phyloP scores from a whole-genome alignment of 2,797 vertebrate species.

The Notoglanidium macrostoma region DNA sequence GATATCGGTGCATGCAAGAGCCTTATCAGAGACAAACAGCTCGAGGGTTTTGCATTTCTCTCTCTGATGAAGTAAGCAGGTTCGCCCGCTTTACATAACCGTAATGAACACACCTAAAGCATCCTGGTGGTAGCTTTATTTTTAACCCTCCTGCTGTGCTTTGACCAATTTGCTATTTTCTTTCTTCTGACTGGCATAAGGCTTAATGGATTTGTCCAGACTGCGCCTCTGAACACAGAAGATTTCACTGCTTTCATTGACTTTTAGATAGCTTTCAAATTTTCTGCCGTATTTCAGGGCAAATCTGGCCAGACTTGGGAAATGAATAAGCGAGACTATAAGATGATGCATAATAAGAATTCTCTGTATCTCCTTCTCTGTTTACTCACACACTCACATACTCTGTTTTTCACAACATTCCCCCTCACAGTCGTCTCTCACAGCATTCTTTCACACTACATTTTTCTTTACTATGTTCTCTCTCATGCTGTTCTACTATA shows the following conservation, averaged over 20 bases:
- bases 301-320: neutral
- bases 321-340: constrained; percentile 16
- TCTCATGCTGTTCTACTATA: neutral
- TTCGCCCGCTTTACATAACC: constrained; percentile 20
- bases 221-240: neutral
- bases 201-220: constrained; percentile 18
- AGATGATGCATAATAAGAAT: constrained; percentile 3
- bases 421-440: neutral
- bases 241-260: constrained; percentile 11
- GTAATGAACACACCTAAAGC: constrained; percentile 39
- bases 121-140: neutral
- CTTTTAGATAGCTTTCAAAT: constrained; percentile 9
- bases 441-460: neutral
- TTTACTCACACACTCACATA: neutral
- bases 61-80: constrained; percentile 49
- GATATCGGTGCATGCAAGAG: constrained; percentile 46
- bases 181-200: neutral
- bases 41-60: constrained; percentile 48
- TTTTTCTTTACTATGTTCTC: neutral
- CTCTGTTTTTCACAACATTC: neutral
- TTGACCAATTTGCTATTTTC: constrained; percentile 1
- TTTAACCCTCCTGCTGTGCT: constrained; percentile 9
- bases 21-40: constrained; percentile 64
- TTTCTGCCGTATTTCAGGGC: constrained; percentile 3
- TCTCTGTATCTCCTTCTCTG: neutral